These are phyloP conservation scores for Neosilurus mollespiculum DNA, from an alignment of 2,797 vertebrate genomes.

Conservation along the genomic window DNA sequence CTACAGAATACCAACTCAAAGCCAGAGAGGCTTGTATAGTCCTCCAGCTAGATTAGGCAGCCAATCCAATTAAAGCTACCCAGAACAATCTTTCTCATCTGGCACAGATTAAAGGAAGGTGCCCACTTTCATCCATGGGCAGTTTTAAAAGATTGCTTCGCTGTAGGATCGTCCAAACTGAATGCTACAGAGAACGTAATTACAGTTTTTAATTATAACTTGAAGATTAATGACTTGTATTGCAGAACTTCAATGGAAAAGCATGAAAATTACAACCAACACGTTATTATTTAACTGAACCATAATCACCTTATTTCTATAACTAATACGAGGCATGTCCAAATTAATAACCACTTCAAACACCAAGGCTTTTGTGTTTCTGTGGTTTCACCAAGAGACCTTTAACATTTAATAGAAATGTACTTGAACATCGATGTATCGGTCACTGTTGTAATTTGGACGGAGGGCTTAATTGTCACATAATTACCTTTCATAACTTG, in stretches of 20 bases:
- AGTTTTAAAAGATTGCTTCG: not conserved
- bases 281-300: not conserved
- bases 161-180: not conserved
- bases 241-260: not conserved
- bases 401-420: not conserved
- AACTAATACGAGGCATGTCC: too few species aligned
- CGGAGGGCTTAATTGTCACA: not conserved
- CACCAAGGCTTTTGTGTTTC: not conserved
- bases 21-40: not conserved
- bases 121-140: not conserved
- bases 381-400: not conserved
- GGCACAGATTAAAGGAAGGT: slow-evolving; percentile 11
- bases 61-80: slow-evolving; percentile 47
- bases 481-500: slow-evolving; percentile 13
- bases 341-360: not conserved
- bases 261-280: not conserved
- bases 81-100: slow-evolving; percentile 3
- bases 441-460: not conserved
- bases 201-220: not conserved
- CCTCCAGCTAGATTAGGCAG: slow-evolving; percentile 2
- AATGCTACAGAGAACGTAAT: not conserved
- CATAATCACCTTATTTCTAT: not conserved
- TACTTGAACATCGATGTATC: not conserved
- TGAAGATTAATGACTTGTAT: slow-evolving; percentile 1
- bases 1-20: not conserved